Conservation (phyloP, 1,140 invertebrate species). For the Saccostrea glomerata region DNA sequence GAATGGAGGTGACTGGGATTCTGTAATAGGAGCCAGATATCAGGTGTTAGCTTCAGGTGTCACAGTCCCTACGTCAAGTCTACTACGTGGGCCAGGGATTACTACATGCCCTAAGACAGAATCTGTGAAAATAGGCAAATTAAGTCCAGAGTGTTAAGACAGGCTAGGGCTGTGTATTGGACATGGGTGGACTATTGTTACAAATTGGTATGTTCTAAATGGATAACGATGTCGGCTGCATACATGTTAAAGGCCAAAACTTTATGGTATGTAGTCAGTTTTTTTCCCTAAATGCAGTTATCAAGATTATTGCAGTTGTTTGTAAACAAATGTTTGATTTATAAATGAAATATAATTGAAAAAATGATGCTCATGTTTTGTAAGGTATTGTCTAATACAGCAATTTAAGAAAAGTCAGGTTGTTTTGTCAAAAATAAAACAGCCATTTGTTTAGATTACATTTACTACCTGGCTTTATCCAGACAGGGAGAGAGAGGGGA, state of each 20-base stretch:
- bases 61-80: not conserved
- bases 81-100: not conserved
- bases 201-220: not conserved
- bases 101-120: not conserved
- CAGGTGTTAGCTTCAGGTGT: not conserved
- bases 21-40: not conserved
- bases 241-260: conserved; percentile 27
- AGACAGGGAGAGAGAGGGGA: not conserved
- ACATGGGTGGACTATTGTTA: conserved; percentile 20
- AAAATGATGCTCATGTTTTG: not conserved
- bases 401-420: not conserved
- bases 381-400: not conserved
- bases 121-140: not conserved
- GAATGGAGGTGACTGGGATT: not conserved
- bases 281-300: not conserved
- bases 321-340: conserved; percentile 16
- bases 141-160: not conserved
- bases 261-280: not conserved
- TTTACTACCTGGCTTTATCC: not conserved
- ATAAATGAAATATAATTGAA: not conserved
- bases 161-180: not conserved
- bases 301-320: not conserved
- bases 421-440: not conserved
- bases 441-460: not conserved
- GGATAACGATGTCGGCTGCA: not conserved